A percentile compares a stretch with the other conserved stretches of the same genome.
Evolutionary conservation across 2,797 vertebrate species (phyloP).

Genomic region (Thunnus albacares): DNA sequence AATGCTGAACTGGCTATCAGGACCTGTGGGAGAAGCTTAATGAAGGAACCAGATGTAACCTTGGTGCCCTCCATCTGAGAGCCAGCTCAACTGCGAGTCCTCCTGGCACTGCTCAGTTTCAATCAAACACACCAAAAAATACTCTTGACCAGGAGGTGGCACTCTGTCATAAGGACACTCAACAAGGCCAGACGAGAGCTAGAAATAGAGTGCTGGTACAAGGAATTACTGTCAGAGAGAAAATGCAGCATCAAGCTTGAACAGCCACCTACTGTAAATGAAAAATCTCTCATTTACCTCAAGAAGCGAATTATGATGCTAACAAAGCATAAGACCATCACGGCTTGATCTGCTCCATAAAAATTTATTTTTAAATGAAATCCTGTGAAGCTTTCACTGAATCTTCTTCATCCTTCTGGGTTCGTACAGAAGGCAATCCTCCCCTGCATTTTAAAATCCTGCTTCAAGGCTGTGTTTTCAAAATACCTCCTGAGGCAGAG

Average conservation of each 20-base stretch:
- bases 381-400: slow-evolving; percentile 19
- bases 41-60: slow-evolving; percentile 61
- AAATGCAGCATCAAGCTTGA: slow-evolving; percentile 45
- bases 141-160: slow-evolving; percentile 73
- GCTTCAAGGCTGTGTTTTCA: slow-evolving; percentile 32
- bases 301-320: slow-evolving; percentile 18
- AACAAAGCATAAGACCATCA: slow-evolving; percentile 22
- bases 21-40: slow-evolving; percentile 45
- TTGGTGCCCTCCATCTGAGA: slow-evolving; percentile 6
- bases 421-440: slow-evolving; percentile 22
- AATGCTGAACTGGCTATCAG: slow-evolving; percentile 6
- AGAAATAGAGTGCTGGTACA: slow-evolving; percentile 29
- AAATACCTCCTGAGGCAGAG: slow-evolving; percentile 36
- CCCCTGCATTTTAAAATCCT: slow-evolving; percentile 26
- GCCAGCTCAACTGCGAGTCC: slow-evolving; percentile 20
- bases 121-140: slow-evolving; percentile 6
- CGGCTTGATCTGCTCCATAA: slow-evolving; percentile 26
- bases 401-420: slow-evolving; percentile 17
- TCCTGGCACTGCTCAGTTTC: slow-evolving; percentile 4
- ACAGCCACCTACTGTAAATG: slow-evolving; percentile 18
- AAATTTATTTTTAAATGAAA: slow-evolving; percentile 39
- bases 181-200: slow-evolving; percentile 7
- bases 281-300: slow-evolving; percentile 37
- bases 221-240: slow-evolving; percentile 56
- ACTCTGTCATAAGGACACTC: slow-evolving; percentile 48